phyloP scores from a whole-genome alignment of 1,140 invertebrate genomes.

The Agrypnia vestita region DNA sequence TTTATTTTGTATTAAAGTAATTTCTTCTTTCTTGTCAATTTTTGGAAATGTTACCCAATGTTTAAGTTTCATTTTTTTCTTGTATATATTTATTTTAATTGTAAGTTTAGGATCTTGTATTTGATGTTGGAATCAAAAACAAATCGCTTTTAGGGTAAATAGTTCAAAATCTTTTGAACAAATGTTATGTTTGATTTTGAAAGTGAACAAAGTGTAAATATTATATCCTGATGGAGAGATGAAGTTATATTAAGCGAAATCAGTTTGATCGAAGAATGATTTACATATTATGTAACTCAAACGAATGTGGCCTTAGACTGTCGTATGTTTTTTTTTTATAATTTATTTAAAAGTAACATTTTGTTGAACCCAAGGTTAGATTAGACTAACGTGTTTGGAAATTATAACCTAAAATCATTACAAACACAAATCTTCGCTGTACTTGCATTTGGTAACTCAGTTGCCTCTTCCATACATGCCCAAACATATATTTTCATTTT shows the following conservation, averaged over 20 bases:
- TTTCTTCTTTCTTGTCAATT: neutral
- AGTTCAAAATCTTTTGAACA: neutral
- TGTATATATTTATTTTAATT: neutral
- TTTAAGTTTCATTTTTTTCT: slow-evolving; percentile 3
- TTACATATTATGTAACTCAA: neutral
- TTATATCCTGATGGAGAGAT: neutral
- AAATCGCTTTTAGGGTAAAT: neutral
- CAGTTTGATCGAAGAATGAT: neutral
- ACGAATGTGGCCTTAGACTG: slow-evolving; percentile 20
- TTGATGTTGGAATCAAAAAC: neutral
- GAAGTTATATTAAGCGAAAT: neutral
- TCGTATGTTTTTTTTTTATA: neutral
- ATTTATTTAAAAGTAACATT: neutral
- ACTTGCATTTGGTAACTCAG: neutral
- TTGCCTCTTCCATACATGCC: no score
- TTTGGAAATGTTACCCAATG: slow-evolving; percentile 3
- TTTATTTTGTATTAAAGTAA: neutral
- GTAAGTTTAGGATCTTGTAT: neutral
- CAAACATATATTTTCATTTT: no score
- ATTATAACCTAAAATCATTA: neutral
- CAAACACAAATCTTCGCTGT: neutral
- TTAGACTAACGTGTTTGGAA: neutral
- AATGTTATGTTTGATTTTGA: neutral
- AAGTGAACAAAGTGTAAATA: slow-evolving; percentile 13
- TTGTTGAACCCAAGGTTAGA: slow-evolving; percentile 6